Conservation (phyloP, 2,113 vertebrate genomes). For the Notiomystis cincta region DNA sequence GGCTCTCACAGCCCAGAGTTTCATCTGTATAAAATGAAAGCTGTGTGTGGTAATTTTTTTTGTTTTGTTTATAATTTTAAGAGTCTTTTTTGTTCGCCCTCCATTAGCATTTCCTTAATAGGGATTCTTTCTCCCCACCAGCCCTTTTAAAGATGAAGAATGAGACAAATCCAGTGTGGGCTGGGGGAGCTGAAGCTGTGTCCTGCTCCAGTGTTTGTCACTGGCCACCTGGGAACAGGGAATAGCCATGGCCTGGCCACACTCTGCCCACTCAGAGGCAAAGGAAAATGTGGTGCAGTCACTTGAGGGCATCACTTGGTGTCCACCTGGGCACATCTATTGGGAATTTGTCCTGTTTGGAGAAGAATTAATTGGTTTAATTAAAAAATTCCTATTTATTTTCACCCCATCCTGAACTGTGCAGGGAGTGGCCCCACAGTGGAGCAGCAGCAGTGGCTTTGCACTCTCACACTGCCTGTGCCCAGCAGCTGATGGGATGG, state of each 20-base stretch:
- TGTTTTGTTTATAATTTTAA: not conserved
- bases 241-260: not conserved
- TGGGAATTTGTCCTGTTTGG: not conserved
- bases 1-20: not conserved
- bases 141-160: not conserved
- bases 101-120: not conserved
- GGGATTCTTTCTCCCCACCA: not conserved
- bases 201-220: not conserved
- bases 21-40: not conserved
- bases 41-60: not conserved
- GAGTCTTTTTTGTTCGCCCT: not conserved
- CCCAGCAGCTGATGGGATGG: not conserved
- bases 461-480: not conserved
- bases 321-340: not conserved
- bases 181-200: not conserved
- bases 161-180: not conserved
- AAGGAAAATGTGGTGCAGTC: not conserved
- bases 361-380: fast-evolving
- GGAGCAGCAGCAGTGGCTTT: not conserved
- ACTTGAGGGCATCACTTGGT: not conserved
- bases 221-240: not conserved
- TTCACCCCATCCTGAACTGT: not conserved
- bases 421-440: not conserved
- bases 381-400: not conserved
- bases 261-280: not conserved